Evolutionary conservation across 2,888 invertebrate species (phyloP).

Genomic region (Leucophora obtusa): DNA sequence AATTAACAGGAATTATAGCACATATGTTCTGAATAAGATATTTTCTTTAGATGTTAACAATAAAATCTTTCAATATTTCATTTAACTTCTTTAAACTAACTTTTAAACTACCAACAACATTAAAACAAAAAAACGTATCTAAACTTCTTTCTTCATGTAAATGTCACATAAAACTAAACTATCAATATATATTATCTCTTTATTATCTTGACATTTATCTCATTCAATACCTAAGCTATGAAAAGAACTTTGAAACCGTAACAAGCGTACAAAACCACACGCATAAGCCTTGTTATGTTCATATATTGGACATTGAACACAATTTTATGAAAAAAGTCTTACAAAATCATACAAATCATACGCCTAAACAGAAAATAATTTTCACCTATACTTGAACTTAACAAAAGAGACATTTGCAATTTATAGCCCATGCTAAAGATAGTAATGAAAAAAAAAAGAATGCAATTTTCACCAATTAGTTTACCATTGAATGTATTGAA

Average conservation of each 20-base stretch:
- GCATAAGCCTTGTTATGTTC: not conserved
- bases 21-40: no score
- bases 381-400: conserved; percentile 21
- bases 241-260: not conserved
- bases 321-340: not conserved
- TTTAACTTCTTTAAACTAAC: no score
- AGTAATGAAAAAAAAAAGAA: not conserved
- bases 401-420: not conserved
- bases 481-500: conserved; percentile 12
- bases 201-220: conserved; percentile 25
- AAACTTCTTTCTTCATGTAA: not conserved
- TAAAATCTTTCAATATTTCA: no score
- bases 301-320: conserved; percentile 8
- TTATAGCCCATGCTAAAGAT: not conserved
- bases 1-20: no score
- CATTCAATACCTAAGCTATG: not conserved
- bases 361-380: conserved; percentile 19
- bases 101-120: no score
- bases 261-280: not conserved
- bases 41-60: no score
- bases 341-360: conserved; percentile 24
- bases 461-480: conserved; percentile 25
- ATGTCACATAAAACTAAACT: conserved; percentile 18
- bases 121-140: not conserved
- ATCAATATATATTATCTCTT: conserved; percentile 17